Conservation (phyloP, 2,113 vertebrate species). For the Pluvianellus socialis region DNA sequence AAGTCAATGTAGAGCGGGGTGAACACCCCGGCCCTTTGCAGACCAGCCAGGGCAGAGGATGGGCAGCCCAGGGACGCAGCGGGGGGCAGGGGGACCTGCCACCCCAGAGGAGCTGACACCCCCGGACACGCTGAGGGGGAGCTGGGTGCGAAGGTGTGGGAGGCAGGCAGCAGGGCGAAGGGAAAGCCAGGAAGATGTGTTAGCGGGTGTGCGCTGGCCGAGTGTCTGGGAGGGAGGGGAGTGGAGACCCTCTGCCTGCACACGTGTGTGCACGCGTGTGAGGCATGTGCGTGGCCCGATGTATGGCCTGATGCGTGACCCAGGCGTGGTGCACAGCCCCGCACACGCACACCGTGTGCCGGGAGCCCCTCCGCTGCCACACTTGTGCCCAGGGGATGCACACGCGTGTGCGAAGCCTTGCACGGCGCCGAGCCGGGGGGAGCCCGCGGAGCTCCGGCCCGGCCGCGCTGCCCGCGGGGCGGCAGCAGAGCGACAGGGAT, state of each 20-base stretch:
- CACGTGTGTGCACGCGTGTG: not conserved
- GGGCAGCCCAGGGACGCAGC: accelerated
- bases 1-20: accelerated
- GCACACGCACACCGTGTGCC: not conserved
- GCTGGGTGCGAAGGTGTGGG: accelerated
- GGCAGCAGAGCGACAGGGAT: not conserved
- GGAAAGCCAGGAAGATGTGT: accelerated
- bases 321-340: not conserved
- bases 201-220: accelerated
- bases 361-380: not conserved
- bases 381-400: not conserved
- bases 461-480: not conserved
- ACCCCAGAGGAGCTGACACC: accelerated
- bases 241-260: not conserved
- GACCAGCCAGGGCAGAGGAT: not conserved
- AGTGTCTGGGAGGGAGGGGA: too few species aligned
- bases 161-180: not conserved
- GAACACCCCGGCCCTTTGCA: too few species aligned
- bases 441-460: not conserved
- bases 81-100: too few species aligned
- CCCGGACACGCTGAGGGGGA: not conserved
- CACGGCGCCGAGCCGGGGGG: too few species aligned
- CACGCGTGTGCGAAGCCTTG: not conserved
- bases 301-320: not conserved
- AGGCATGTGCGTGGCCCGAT: not conserved